A percentile compares a stretch with the other conserved stretches of the same genome.
These are phyloP conservation scores for Lepus townsendii DNA, from an alignment of 2,797 vertebrate species.

Conservation along the genomic window DNA sequence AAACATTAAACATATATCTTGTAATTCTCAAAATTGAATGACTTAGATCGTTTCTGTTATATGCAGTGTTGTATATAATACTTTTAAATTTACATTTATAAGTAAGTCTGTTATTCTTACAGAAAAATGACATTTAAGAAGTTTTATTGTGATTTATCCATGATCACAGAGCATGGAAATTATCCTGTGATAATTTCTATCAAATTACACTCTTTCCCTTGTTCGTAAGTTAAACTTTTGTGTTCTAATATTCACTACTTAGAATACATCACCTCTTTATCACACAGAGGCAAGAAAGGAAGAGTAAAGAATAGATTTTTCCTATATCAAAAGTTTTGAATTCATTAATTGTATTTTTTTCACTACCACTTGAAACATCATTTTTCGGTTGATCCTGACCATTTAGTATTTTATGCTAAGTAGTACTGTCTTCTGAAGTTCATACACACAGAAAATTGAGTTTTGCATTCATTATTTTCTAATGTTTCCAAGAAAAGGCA, in stretches of 20 bases:
- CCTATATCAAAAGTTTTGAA: constrained; percentile 35
- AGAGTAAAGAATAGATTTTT: constrained; percentile 40
- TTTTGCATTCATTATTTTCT: constrained; percentile 38
- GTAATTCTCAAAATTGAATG: constrained; percentile 51
- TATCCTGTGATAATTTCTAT: constrained; percentile 42
- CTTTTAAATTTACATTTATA: constrained; percentile 63
- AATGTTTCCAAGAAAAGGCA: constrained; percentile 13
- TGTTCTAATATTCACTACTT: constrained; percentile 35
- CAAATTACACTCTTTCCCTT: constrained; percentile 34
- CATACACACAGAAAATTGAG: neutral
- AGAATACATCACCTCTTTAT: constrained; percentile 10
- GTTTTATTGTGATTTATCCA: constrained; percentile 52
- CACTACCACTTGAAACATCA: constrained; percentile 51
- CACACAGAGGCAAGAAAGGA: constrained; percentile 36
- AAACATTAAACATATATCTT: constrained; percentile 6
- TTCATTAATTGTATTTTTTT: constrained; percentile 34
- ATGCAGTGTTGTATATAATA: constrained; percentile 40
- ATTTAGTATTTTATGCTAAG: constrained; percentile 17
- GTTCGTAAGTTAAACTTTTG: constrained; percentile 40
- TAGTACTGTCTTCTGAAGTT: constrained; percentile 23
- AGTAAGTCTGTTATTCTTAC: constrained; percentile 42
- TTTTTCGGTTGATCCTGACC: neutral
- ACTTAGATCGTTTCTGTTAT: constrained; percentile 58
- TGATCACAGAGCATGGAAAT: constrained; percentile 43
- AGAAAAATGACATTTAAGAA: constrained; percentile 23